Evolutionary conservation across 2,113 vertebrate genomes (phyloP).

Genomic region (Coracopsis vasa): DNA sequence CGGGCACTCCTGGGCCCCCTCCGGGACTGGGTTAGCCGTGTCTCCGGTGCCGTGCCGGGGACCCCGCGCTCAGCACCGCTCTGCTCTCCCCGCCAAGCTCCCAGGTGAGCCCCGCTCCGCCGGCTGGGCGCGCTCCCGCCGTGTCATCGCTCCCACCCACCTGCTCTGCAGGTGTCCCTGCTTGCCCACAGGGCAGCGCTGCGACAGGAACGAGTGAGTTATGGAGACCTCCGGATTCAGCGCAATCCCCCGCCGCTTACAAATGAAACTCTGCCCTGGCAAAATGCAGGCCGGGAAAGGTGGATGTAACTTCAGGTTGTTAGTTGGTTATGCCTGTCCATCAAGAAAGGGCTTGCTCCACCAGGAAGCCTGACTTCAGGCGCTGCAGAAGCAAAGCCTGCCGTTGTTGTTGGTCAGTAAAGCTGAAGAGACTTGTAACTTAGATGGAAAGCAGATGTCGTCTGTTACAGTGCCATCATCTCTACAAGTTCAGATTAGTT

Average conservation of each 20-base stretch:
- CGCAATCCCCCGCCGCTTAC: neutral
- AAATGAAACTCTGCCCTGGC: neutral
- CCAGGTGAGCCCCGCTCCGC: too few species aligned
- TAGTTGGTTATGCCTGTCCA: neutral
- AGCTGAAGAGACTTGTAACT: neutral
- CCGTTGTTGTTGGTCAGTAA: rapidly evolving
- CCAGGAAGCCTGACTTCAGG: neutral
- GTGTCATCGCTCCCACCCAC: neutral
- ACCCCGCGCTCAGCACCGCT: too few species aligned
- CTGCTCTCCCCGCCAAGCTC: too few species aligned
- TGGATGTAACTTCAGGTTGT: neutral
- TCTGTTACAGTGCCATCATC: rapidly evolving
- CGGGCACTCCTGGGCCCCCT: too few species aligned
- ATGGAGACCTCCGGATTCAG: too few species aligned
- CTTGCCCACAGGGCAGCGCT: rapidly evolving
- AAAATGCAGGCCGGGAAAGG: neutral
- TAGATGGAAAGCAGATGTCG: rapidly evolving
- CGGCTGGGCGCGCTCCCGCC: neutral
- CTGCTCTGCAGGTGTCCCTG: rapidly evolving
- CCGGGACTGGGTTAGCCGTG: too few species aligned
- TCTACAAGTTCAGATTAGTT: rapidly evolving
- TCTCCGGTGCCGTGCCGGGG: too few species aligned
- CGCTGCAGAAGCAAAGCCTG: too few species aligned
- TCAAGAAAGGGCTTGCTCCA: neutral
- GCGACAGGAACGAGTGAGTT: neutral